These are phyloP conservation scores for Stenopsyche tienmushanensis DNA, from an alignment of 1,140 invertebrate species.

Conservation along the genomic window DNA sequence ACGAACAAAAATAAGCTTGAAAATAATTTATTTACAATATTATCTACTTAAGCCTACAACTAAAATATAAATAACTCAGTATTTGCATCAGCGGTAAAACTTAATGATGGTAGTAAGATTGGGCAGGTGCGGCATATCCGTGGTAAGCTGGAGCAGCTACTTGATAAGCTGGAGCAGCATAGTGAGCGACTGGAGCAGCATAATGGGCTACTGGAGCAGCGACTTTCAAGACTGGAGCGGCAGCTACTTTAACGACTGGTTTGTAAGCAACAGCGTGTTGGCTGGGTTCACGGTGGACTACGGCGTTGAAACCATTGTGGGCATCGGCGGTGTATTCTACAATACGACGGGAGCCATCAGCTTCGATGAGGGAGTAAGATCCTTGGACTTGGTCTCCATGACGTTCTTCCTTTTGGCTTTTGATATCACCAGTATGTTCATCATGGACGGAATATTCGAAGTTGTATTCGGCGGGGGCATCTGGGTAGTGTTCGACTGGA, in stretches of 20 bases:
- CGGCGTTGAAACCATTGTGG: slow-evolving; percentile 69
- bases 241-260: slow-evolving; percentile 44
- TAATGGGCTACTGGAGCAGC: slow-evolving; percentile 42
- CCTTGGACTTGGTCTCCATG: slow-evolving; percentile 62
- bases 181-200: slow-evolving; percentile 42
- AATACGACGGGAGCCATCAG: slow-evolving; percentile 69
- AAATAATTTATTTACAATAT: slow-evolving; percentile 36
- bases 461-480: slow-evolving; percentile 53
- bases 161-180: slow-evolving; percentile 39
- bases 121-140: slow-evolving; percentile 11
- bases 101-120: slow-evolving; percentile 25
- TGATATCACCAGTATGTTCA: slow-evolving; percentile 60
- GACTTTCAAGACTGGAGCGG: slow-evolving; percentile 32
- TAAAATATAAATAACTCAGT: neutral
- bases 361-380: slow-evolving; percentile 60
- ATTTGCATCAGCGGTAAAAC: neutral
- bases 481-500: slow-evolving; percentile 42
- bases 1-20: neutral
- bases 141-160: slow-evolving; percentile 28
- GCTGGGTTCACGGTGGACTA: slow-evolving; percentile 60
- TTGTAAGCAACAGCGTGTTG: slow-evolving; percentile 50
- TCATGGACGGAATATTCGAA: slow-evolving; percentile 59
- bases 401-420: slow-evolving; percentile 61
- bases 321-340: slow-evolving; percentile 74
- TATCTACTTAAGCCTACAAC: slow-evolving; percentile 25